Evolutionary conservation across 37 sponge, comb jelly and placozoan genomes (phyloP).

Genomic region (Chondrosia reniformis): DNA sequence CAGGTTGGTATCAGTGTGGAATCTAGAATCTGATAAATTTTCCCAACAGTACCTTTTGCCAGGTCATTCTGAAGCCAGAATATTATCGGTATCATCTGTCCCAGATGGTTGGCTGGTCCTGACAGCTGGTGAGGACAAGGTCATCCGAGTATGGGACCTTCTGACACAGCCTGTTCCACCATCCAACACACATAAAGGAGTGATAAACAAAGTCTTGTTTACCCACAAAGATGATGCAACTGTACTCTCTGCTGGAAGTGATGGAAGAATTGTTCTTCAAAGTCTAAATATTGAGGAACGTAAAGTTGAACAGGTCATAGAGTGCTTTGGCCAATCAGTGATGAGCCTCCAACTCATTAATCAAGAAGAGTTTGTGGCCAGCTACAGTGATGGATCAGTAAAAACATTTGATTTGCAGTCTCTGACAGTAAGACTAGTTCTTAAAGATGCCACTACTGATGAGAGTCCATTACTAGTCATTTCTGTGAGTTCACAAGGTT

Average conservation of each 20-base stretch:
- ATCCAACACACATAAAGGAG: no score
- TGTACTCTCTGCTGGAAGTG: no score
- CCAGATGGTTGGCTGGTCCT: slow-evolving; percentile 41
- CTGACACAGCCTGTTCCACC: slow-evolving; percentile 14
- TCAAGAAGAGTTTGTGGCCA: background rate
- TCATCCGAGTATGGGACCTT: slow-evolving; percentile 59
- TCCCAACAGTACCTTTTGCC: slow-evolving; percentile 19
- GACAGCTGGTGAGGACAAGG: slow-evolving; percentile 26
- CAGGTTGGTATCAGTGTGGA: slow-evolving; percentile 39
- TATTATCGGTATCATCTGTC: background rate
- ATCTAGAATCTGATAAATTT: slow-evolving; percentile 22
- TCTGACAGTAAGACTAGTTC: background rate
- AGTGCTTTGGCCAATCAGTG: no score
- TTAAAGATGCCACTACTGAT: background rate
- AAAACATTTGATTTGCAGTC: slow-evolving; percentile 35
- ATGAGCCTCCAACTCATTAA: no score
- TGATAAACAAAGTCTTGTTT: no score
- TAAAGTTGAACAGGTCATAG: no score
- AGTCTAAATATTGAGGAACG: no score
- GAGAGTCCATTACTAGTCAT: background rate
- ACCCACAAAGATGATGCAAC: no score
- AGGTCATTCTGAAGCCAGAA: background rate
- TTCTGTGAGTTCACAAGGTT: background rate
- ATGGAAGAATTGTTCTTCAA: no score
- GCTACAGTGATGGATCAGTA: slow-evolving; percentile 23